Percentiles rank a stretch among this genome's conserved stretches.
These are phyloP conservation scores for Brachirus orientalis DNA, from an alignment of 2,113 vertebrate genomes.

Conservation along the genomic window DNA sequence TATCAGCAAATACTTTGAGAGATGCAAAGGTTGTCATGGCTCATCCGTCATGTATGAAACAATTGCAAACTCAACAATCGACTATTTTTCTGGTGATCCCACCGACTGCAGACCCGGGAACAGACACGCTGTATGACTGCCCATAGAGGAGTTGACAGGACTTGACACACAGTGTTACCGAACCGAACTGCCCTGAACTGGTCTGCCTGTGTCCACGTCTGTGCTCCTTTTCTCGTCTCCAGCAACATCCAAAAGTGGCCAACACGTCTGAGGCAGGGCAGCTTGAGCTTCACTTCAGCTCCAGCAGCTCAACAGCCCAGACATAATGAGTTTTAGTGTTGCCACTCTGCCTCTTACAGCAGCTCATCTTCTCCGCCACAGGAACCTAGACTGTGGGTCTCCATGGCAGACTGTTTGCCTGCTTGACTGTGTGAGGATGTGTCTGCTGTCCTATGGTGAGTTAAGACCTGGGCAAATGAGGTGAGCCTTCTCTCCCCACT, in stretches of 20 bases:
- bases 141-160: no score
- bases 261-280: conserved; percentile 46
- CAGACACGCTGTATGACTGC: no score
- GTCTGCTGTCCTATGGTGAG: conserved; percentile 58
- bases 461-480: conserved; percentile 68
- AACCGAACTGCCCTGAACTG: no score
- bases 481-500: conserved; percentile 58
- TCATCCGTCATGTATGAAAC: no score
- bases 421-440: conserved; percentile 52
- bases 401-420: conserved; percentile 61
- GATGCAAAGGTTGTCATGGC: no score
- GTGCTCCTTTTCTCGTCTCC: conserved; percentile 46
- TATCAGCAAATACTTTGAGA: no score
- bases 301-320: conserved; percentile 59
- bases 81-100: no score
- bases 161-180: conserved; percentile 56
- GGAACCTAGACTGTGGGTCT: conserved; percentile 61
- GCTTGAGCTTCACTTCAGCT: conserved; percentile 68
- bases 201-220: conserved; percentile 37
- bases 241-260: conserved; percentile 59
- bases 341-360: conserved; percentile 67
- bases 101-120: conserved; percentile 29
- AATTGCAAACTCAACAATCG: no score
- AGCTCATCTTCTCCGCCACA: conserved; percentile 71
- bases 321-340: conserved; percentile 75